Percentiles rank a stretch among this genome's conserved stretches.
These are phyloP conservation scores for Phymatocera aterrima DNA, from an alignment of 2,888 invertebrate genomes.

Conservation along the genomic window DNA sequence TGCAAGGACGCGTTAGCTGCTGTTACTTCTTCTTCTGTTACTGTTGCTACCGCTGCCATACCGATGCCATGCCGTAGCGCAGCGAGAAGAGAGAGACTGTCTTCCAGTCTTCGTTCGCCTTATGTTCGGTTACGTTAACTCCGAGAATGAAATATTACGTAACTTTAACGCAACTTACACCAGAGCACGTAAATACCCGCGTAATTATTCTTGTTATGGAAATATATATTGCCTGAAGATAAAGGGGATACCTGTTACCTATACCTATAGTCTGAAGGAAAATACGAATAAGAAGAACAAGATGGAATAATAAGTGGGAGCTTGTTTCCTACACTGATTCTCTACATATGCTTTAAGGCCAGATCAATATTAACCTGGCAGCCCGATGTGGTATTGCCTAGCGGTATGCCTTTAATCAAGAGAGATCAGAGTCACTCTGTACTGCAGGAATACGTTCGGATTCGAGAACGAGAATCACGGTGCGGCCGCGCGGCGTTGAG, in stretches of 20 bases:
- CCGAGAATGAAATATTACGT: conserved; percentile 62
- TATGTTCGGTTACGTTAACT: not conserved
- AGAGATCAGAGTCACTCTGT: not conserved
- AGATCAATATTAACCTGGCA: too few species aligned
- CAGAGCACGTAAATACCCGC: conserved; percentile 44
- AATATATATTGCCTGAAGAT: too few species aligned
- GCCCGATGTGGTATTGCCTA: too few species aligned
- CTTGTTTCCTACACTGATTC: not conserved
- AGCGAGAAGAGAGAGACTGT: conserved; percentile 41
- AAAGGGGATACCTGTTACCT: too few species aligned
- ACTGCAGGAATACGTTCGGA: not conserved
- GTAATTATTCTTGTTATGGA: conserved; percentile 51
- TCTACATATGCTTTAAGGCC: not conserved
- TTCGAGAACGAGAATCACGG: too few species aligned
- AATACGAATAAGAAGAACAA: not conserved
- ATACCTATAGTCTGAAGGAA: conserved; percentile 12
- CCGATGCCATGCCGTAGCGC: not conserved
- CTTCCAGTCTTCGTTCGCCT: conserved; percentile 25
- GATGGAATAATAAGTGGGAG: not conserved
- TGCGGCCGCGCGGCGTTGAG: too few species aligned
- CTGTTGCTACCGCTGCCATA: conserved; percentile 7
- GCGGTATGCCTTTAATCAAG: conserved; percentile 36
- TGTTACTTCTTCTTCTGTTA: conserved; percentile 56
- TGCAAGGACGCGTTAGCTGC: conserved; percentile 65
- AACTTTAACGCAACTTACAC: conserved; percentile 54